Conservation (phyloP, 2,888 invertebrate genomes). For the Hipparchia sbordonii region DNA sequence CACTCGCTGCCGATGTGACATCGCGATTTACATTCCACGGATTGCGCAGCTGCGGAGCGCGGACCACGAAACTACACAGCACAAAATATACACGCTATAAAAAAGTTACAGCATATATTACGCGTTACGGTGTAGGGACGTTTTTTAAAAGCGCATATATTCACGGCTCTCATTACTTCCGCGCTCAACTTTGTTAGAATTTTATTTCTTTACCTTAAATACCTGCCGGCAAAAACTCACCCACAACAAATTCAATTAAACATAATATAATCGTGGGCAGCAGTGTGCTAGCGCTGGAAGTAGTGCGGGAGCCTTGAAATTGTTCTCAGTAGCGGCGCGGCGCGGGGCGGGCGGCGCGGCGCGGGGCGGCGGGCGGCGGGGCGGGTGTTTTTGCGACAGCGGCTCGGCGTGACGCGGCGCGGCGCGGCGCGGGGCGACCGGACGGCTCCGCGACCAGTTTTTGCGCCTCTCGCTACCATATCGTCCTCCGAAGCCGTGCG, state of each 20-base stretch:
- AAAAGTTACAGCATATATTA: no score
- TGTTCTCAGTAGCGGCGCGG: background rate
- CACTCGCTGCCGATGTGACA: constrained; percentile 21
- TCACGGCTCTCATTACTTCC: background rate
- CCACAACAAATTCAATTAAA: constrained; percentile 9
- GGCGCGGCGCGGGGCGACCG: background rate
- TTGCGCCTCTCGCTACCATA: constrained; percentile 2
- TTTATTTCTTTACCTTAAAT: constrained; percentile 6
- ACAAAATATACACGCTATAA: no score
- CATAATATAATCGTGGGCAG: background rate
- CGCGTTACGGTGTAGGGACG: no score
- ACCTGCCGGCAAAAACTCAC: background rate
- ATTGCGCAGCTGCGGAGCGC: background rate
- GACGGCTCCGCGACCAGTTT: constrained; percentile 5
- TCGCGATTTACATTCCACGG: background rate
- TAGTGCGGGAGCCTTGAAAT: constrained; percentile 7
- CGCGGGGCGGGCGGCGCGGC: background rate
- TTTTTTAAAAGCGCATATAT: background rate
- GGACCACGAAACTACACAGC: no score
- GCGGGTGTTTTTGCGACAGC: no score
- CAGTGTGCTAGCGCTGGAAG: background rate
- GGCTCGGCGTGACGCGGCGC: no score
- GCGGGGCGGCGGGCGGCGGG: background rate
- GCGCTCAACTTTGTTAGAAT: background rate
- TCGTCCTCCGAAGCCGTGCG: background rate